These are phyloP conservation scores for Leucophora obtusa DNA, from an alignment of 2,888 invertebrate genomes.

Conservation along the genomic window DNA sequence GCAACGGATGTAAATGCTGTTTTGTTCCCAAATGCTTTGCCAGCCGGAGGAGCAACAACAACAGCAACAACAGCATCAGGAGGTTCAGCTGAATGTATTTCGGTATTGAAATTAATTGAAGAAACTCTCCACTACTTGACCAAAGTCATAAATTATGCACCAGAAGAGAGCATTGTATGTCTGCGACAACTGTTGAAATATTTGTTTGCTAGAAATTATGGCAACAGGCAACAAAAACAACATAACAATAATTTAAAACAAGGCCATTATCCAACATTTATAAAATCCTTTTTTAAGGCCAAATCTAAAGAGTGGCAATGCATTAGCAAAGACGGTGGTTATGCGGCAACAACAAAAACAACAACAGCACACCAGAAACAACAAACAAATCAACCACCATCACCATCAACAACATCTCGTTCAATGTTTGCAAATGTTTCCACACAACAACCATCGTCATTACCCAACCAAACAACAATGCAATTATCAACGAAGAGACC, in stretches of 20 bases:
- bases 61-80: constrained; percentile 49
- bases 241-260: constrained; percentile 50
- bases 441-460: constrained; percentile 31
- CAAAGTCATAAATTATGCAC: constrained; percentile 84
- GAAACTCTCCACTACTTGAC: constrained; percentile 87
- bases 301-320: constrained; percentile 68
- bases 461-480: constrained; percentile 28
- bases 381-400: constrained; percentile 50
- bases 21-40: constrained; percentile 53
- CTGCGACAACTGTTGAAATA: constrained; percentile 87
- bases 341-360: constrained; percentile 51
- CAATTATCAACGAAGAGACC: constrained; percentile 62
- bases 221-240: constrained; percentile 71
- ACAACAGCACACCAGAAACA: constrained; percentile 40
- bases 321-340: constrained; percentile 62
- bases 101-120: constrained; percentile 80
- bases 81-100: constrained; percentile 36
- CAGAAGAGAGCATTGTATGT: constrained; percentile 84
- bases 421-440: constrained; percentile 34
- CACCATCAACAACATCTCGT: constrained; percentile 25
- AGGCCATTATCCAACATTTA: constrained; percentile 70
- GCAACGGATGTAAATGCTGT: constrained; percentile 60
- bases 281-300: constrained; percentile 71
- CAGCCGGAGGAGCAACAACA: constrained; percentile 42
- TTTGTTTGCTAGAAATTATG: constrained; percentile 85